Base-by-base conservation (phyloP, 2,888 invertebrate species). In the Caenorhabditis sp. region DNA sequence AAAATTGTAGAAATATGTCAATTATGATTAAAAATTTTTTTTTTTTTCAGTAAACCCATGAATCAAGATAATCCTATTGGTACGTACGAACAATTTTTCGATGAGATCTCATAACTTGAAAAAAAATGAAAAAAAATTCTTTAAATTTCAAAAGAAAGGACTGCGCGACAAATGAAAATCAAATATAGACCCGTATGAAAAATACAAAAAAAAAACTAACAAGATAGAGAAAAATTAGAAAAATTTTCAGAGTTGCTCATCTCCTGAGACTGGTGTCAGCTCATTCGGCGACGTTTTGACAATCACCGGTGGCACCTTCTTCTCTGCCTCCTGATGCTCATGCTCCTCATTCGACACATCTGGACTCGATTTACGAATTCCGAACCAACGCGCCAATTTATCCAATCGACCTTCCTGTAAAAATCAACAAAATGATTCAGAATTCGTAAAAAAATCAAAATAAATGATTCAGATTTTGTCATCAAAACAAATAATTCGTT, bases 231-330 rank as follows among this genome's bases (percentile, higher is more conserved):
- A n/a, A n/a, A 36, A n/a, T 10, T 37, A 21, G 12, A 4, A n/a
- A 26, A 4, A 4, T 37, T 1, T 14, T 49, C 12, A 51, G 19
- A 81, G 69, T 63, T 72, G 76, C 58, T 82, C 82, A 59, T 82
- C 82, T 1, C 79, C 82, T 14, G 74, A 75, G 12, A 77, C 81
- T 17, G 82, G 82, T 17, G 82, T 82, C 64, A 82, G 63, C 63
- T 82, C 82, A 62, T 76, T 77, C 1, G 82, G 82, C 24, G 82
- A 82, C 2, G 82, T 82, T 51, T 74, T 55, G 1, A 78, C 70
- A 59, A 82, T 82, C n/a, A 65, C 72, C 6, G 81, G 81, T 10
- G 80, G 77, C 12, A 51, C 49, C n/a, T n/a, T n/a, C n/a, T n/a
- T n/a, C n/a, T n/a, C n/a, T n/a, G n/a, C n/a, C n/a, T n/a, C n/a